Evolutionary conservation across 2,888 invertebrate species (phyloP), one percentile per base, ranked within the genome.

Genomic region (Octodonta nipae): DNA sequence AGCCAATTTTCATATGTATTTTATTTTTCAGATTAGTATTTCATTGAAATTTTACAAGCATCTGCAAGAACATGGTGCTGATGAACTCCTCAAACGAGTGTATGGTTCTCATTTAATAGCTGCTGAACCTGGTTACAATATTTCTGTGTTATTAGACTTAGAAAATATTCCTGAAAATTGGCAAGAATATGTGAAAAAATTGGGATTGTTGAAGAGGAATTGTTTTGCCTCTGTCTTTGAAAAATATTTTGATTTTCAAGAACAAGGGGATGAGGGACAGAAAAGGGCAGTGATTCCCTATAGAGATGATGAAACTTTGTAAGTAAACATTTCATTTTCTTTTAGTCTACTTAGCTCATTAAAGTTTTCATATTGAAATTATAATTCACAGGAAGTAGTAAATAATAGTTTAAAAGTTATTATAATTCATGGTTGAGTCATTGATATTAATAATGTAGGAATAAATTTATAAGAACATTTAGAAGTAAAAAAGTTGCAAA

Each of bases 181-280:
- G 81, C 85, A 85, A 60, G 74, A 75, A 40, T 61, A 88, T 50
- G 88, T 93, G 46, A 85, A 85, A 63, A 89, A 86, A 67, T 82
- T 93, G 46, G 91, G 93, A 12, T 72, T 93, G 33, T 67, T 98
- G 41, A 98, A 98, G 65, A 75, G 96, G 54, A 91, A 99, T 67
- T 98, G 98, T 66, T 98, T 98, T 66, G 96, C 96, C 27, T 93
- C 95, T 10, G 95, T 98, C 38, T 99, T 98, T 66, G 95, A 98
- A 63, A 95, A 96, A 59, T 99, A 98, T 70, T 98, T 98, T 66
- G 84, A 93, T 60, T 88, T 88, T 64, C 95, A 98, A 68, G 91
- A 92, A 60, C 76, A 82, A 48, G 93, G 89, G 1, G 81, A 86
- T 54, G 81, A 85, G 51, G 82, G 84, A 15, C 85, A 89, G 52